Evolutionary conservation across 2,113 vertebrate genomes (phyloP).

Genomic region (Cyprinodon tularosa): DNA sequence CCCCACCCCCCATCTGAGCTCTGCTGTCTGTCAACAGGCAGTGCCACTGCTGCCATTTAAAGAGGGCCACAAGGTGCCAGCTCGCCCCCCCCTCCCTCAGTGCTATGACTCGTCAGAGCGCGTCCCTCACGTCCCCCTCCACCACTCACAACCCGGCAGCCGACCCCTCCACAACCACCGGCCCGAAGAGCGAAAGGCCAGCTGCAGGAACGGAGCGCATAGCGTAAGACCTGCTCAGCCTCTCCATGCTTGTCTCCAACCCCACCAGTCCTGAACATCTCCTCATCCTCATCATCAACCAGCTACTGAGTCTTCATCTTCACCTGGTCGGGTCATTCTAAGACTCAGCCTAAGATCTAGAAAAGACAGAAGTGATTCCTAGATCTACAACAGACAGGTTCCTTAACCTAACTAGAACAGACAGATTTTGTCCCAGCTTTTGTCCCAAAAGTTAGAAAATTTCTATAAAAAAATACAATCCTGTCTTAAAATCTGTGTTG

Average conservation of each 20-base stretch:
- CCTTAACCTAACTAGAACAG: not conserved
- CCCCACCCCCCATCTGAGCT: conserved; percentile 15
- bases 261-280: not conserved
- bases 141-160: conserved; percentile 83
- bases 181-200: conserved; percentile 89
- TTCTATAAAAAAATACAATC: no score
- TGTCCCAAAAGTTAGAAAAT: no score
- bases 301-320: not conserved
- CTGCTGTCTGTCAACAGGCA: conserved; percentile 64
- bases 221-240: conserved; percentile 86
- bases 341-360: not conserved
- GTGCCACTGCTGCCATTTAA: conserved; percentile 62
- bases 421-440: no score
- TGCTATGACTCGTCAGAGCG: conserved; percentile 87
- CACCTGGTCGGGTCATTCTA: not conserved
- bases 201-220: conserved; percentile 90
- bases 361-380: not conserved
- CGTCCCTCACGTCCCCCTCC: conserved; percentile 84
- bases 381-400: not conserved
- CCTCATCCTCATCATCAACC: not conserved
- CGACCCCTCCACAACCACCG: conserved; percentile 85
- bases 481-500: no score
- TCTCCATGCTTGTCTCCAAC: not conserved
- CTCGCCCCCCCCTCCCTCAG: conserved; percentile 94
- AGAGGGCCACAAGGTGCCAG: conserved; percentile 88